Conservation (phyloP, 2,113 vertebrate genomes). For the Ranitomeya variabilis region DNA sequence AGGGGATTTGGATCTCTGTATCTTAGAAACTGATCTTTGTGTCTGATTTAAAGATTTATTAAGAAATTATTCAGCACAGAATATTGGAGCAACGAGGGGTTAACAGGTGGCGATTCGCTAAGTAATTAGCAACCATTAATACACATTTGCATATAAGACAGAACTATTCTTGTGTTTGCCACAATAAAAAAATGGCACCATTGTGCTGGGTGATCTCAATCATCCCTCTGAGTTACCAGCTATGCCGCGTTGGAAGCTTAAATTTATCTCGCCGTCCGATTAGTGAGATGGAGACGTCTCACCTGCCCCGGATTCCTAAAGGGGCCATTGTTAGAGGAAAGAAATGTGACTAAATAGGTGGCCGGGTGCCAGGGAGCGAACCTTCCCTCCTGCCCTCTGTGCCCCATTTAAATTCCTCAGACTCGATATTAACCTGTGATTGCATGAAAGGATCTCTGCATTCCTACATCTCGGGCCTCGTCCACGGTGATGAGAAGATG, state of each 20-base stretch:
- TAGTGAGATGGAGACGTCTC: conserved; percentile 8
- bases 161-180: background rate
- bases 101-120: background rate
- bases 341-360: conserved; percentile 10
- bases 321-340: conserved; percentile 11
- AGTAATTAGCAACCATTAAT: background rate
- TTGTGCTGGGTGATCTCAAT: background rate
- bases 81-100: background rate
- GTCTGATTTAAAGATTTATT: too few relatives aligned
- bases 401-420: conserved; percentile 35
- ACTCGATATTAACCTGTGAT: background rate
- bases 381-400: background rate
- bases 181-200: background rate
- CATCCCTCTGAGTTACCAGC: conserved; percentile 6
- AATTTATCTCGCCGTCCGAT: background rate
- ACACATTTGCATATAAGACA: background rate
- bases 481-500: too few relatives aligned
- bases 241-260: background rate
- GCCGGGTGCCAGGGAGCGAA: background rate
- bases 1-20: too few relatives aligned
- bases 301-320: background rate
- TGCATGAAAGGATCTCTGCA: background rate
- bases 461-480: background rate
- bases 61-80: background rate
- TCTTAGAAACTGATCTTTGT: too few relatives aligned